Conservation (phyloP, 2,888 invertebrate genomes). For the Bursaphelenchus okinawaensis region DNA sequence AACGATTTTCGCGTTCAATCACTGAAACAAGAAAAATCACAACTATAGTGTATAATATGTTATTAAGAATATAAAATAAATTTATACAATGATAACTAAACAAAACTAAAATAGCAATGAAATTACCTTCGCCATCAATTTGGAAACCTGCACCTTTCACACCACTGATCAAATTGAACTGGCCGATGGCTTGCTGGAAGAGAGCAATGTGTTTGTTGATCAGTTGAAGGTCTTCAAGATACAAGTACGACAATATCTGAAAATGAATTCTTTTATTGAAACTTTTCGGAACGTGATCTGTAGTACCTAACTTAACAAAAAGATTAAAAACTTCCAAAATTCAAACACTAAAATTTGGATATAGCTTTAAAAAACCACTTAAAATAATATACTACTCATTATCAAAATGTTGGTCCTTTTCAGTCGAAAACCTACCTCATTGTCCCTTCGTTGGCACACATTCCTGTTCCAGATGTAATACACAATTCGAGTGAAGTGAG, state of each 20-base stretch:
- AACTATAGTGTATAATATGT: too few relatives aligned
- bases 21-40: constrained; percentile 40
- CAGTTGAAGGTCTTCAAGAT: neutral
- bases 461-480: constrained; percentile 72
- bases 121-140: neutral
- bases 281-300: too few relatives aligned
- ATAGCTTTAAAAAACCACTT: too few relatives aligned
- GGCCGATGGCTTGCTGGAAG: neutral
- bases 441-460: constrained; percentile 44
- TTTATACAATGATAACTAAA: neutral
- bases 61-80: neutral
- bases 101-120: neutral
- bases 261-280: too few relatives aligned
- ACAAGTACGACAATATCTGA: neutral
- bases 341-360: too few relatives aligned
- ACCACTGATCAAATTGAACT: neutral
- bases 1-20: constrained; percentile 40
- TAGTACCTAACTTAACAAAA: too few relatives aligned
- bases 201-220: neutral
- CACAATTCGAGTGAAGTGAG: constrained; percentile 80
- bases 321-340: neutral
- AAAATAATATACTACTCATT: too few relatives aligned
- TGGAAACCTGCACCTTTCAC: neutral
- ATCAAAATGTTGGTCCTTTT: too few relatives aligned
- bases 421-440: constrained; percentile 3